Percentiles rank a stretch among this genome's conserved stretches.
These are phyloP conservation scores for Spinibarbus caldwelli DNA, from an alignment of 2,797 vertebrate genomes.

Conservation along the genomic window DNA sequence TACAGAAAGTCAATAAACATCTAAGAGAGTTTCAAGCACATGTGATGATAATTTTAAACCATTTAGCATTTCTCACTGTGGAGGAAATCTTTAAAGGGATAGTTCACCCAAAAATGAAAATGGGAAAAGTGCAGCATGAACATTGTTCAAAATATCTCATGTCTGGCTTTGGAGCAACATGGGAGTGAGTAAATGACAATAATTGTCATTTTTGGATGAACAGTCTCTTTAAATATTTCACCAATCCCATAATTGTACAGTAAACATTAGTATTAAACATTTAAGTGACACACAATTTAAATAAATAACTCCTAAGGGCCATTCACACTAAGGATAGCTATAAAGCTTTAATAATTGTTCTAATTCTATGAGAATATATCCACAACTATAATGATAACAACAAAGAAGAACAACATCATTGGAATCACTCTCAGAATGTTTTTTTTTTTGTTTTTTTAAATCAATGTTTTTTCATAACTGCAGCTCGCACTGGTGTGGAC, in stretches of 20 bases:
- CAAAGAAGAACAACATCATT: background rate
- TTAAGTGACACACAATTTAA: background rate
- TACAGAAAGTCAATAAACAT: constrained; percentile 4
- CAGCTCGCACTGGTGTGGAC: background rate
- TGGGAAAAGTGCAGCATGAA: background rate
- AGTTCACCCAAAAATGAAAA: background rate
- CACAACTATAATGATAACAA: background rate
- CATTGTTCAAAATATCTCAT: background rate
- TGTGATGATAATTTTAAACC: background rate
- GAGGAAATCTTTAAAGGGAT: background rate
- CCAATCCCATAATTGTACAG: background rate
- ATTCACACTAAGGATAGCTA: background rate
- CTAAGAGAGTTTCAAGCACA: background rate
- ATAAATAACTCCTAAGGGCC: background rate
- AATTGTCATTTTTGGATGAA: background rate
- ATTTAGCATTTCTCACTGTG: background rate
- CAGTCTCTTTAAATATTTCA: background rate
- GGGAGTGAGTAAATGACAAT: background rate
- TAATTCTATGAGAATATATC: background rate
- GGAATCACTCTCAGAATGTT: background rate
- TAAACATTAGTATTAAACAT: background rate
- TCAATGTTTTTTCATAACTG: background rate
- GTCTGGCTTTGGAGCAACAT: background rate
- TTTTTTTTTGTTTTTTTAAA: no score
- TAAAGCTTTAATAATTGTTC: background rate